Evolutionary conservation across 2,888 invertebrate genomes (phyloP), one percentile per base, ranked within the genome.

Genomic region (Cyclophora albipunctata): DNA sequence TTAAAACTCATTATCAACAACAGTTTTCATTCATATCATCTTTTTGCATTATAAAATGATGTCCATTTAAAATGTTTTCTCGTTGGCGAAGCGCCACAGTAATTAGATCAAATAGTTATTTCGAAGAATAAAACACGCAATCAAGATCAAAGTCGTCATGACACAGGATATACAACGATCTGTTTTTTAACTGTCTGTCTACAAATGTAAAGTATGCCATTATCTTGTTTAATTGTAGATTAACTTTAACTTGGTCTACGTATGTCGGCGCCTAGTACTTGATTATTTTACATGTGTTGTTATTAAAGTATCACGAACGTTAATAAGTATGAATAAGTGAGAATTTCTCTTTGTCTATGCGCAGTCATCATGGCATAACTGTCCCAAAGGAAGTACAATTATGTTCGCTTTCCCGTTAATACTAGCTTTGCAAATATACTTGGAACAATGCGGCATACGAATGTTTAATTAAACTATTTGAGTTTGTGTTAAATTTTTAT

Each of bases 331-430:
- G 74, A 71, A 58, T 58, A 52, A 70, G 73, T 78, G 79, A 68
- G 76, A 81, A 76, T 67, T 65, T 67, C 61, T 69, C 73, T 71
- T 69, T 68, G 67, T 70, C 69, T 62, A 67, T 66, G 67, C 64
- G 67, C 67, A 68, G 59, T 58, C 66, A 71, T 57, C 59, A 57
- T 56, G 58, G 67, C 67, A 71, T 81, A 82, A 80, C 82, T 77
- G 82, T 79, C 70, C 63, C 61, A 65, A 73, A 80, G 82, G 81
- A 81, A 83, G 72, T 70, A 75, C 69, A 76, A 82, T 80, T 78
- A 78, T 69, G 72, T 64, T 63, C 53, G 55, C 52, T 64, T 61
- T 76, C 68, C 84, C 81, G 84, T 83, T 83, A 81, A 63, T 5
- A 58, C 59, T 49, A 59, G 51, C 53, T 54, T 48, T 48, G 54